Evolutionary conservation across 2,888 invertebrate species (phyloP).

Genomic region (Harpagoxenus sublaevis): DNA sequence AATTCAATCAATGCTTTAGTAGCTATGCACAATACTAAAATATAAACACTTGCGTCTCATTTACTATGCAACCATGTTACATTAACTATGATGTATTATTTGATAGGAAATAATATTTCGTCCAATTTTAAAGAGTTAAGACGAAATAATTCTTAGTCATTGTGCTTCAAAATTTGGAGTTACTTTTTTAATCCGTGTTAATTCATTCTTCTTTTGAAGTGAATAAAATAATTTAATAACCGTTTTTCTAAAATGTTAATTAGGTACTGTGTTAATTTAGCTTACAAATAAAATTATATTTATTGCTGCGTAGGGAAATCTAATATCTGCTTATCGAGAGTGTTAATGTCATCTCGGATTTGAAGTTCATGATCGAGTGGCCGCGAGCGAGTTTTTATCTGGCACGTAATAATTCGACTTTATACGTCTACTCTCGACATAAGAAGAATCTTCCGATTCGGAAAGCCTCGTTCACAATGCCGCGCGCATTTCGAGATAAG

Average conservation of each 20-base stretch:
- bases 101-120: background rate
- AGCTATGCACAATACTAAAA: background rate
- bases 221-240: background rate
- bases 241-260: background rate
- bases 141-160: background rate
- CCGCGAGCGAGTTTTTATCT: conserved; percentile 32
- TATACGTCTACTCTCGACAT: conserved; percentile 9
- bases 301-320: background rate
- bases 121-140: background rate
- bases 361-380: background rate
- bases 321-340: background rate
- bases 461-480: conserved; percentile 63
- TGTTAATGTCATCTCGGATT: background rate
- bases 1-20: background rate
- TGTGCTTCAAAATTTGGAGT: background rate
- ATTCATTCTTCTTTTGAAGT: background rate
- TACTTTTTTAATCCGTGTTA: background rate
- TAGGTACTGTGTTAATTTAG: background rate
- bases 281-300: background rate
- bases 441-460: conserved; percentile 13
- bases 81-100: background rate
- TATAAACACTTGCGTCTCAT: background rate
- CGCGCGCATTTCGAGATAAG: conserved; percentile 58
- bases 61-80: no score
- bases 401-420: conserved; percentile 11